Evolutionary conservation across 2,888 invertebrate species (phyloP), one percentile per base, ranked within the genome.

Genomic region (Habroteleia sp.): DNA sequence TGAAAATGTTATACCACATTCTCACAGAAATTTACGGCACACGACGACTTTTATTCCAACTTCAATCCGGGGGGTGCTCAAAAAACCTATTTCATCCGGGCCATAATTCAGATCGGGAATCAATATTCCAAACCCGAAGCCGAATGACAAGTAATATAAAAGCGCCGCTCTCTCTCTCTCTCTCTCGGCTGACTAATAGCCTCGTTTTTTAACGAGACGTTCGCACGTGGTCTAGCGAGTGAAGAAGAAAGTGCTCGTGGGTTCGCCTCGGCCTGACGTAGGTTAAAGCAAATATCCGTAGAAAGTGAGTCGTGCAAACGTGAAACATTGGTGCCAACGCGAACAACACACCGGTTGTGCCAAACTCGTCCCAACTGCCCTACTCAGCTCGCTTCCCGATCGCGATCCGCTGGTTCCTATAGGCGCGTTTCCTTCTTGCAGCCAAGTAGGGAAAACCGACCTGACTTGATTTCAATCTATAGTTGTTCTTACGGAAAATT

Each of bases 261-360:
- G 74, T 78, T 79, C 76, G 76, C 79, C 79, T 79, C n/a, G n/a
- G 78, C 76, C 76, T 78, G 79, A 76, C 80, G 78, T 76, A 29
- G 41, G 42, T 42, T 27, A 65, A 5, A 17, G 3, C 41, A 17
- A 76, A 74, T 76, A 76, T 75, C 60, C 68, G 79, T 85, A 84
- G 85, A 86, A 86, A 86, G 85, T 83, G 84, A 85, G 82, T 81
- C 80, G 78, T 78, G 77, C 81, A 76, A 77, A 44, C 46, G 6
- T 8, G 10, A 31, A 10, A 31, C 58, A 69, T 75, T 68, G 60
- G 75, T 75, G 54, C 74, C 73, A 76, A 78, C 77, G 76, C 66
- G 76, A 77, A 79, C 17, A 16, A 54, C 76, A 74, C 33, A n/a
- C n/a, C n/a, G 52, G 52, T 27, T 41, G 7, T 4, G 25, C 7